Evolutionary conservation across 1,140 invertebrate genomes (phyloP).

Genomic region (Heterodera schachtii): DNA sequence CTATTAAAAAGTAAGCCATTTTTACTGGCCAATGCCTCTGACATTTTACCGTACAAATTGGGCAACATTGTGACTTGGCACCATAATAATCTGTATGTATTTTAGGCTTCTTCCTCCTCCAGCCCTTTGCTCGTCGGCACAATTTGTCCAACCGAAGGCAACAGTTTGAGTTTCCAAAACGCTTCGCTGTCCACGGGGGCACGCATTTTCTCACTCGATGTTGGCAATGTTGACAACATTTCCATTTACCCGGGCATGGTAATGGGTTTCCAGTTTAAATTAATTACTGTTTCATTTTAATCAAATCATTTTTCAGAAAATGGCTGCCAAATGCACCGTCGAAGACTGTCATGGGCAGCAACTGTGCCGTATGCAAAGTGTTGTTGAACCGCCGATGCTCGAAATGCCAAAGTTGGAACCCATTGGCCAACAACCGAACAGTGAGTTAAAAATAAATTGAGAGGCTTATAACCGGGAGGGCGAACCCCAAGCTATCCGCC

Average conservation of each 20-base stretch:
- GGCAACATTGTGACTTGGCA: background rate
- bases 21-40: too few relatives aligned
- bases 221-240: background rate
- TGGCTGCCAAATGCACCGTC: background rate
- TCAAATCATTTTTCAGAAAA: background rate
- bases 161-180: background rate
- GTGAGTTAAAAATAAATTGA: background rate
- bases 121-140: background rate
- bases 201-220: background rate
- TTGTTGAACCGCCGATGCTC: background rate
- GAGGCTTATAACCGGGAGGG: too few relatives aligned
- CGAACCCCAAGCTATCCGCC: too few relatives aligned
- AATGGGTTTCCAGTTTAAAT: background rate
- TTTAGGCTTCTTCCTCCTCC: background rate
- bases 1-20: too few relatives aligned
- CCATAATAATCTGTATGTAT: too few relatives aligned
- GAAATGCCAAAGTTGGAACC: background rate
- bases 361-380: background rate
- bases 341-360: background rate
- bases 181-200: background rate
- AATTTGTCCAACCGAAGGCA: slow-evolving; percentile 1
- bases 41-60: background rate
- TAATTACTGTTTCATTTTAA: too few relatives aligned
- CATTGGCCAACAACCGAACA: background rate
- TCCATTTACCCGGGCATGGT: slow-evolving; percentile 14